These are phyloP conservation scores for Aricia artaxerxes DNA, from an alignment of 2,888 invertebrate species.

Conservation along the genomic window DNA sequence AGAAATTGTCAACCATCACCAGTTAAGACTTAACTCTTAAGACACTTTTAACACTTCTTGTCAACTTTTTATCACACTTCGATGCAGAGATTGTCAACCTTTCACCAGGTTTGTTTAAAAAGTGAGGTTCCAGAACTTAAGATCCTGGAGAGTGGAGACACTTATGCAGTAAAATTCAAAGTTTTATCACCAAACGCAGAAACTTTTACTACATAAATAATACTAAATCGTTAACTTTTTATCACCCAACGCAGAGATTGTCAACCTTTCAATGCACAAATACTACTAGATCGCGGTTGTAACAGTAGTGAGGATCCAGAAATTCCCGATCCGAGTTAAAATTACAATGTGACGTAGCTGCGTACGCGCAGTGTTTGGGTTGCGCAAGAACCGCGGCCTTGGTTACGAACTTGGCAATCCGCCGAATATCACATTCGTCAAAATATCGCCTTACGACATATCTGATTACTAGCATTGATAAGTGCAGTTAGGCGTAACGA, in stretches of 20 bases:
- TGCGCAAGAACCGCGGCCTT: constrained; percentile 76
- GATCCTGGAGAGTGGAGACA: neutral
- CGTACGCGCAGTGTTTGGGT: constrained; percentile 67
- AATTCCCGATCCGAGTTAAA: constrained; percentile 74
- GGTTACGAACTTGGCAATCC: constrained; percentile 63
- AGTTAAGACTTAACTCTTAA: neutral
- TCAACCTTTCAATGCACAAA: neutral
- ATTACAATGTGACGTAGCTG: constrained; percentile 71
- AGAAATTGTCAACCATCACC: neutral
- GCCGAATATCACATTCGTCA: constrained; percentile 19
- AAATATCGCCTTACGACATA: constrained; percentile 14
- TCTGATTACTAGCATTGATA: constrained; percentile 1
- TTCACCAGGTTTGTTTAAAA: neutral
- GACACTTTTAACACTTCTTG: neutral
- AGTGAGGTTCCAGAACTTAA: neutral
- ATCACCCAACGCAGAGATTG: neutral
- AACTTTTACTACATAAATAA: neutral
- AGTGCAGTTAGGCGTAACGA: neutral
- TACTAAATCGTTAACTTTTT: neutral
- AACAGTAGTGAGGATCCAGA: constrained; percentile 62
- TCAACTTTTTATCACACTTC: neutral
- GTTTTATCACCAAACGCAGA: neutral
- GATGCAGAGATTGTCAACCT: neutral
- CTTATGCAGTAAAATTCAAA: neutral
- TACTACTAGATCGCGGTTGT: constrained; percentile 18